These are phyloP conservation scores for Dryobates pubescens DNA, from an alignment of 2,797 vertebrate species.

Conservation along the genomic window DNA sequence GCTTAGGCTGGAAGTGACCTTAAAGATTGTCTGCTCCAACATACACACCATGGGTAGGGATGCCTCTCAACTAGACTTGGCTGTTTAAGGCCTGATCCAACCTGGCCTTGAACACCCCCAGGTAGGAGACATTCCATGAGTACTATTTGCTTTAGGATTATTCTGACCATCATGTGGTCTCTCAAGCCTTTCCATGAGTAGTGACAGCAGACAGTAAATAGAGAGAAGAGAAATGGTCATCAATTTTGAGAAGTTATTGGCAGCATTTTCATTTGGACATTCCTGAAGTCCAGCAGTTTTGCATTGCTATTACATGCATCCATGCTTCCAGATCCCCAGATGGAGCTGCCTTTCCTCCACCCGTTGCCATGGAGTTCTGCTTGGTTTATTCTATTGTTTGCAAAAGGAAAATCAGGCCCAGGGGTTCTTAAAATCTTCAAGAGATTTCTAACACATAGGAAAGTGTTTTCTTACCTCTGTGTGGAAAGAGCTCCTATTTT, in stretches of 20 bases:
- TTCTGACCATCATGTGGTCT: not conserved
- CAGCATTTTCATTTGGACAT: not conserved
- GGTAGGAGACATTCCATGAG: not conserved
- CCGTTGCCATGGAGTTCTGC: not conserved
- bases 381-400: slow-evolving; percentile 19
- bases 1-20: no score
- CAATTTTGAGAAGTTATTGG: not conserved
- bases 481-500: not conserved
- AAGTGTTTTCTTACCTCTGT: not conserved
- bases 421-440: slow-evolving; percentile 1
- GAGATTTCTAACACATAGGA: not conserved
- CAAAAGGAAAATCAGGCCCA: not conserved
- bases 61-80: no score
- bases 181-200: not conserved
- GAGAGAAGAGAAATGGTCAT: not conserved
- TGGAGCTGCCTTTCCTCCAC: not conserved
- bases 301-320: not conserved
- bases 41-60: no score
- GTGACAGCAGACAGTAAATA: not conserved
- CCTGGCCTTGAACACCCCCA: no score
- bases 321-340: slow-evolving; percentile 1
- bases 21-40: no score
- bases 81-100: no score
- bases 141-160: not conserved
- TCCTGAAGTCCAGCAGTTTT: not conserved